phyloP scores from a whole-genome alignment of 2,888 invertebrate genomes.

The Nemoura dubitans region DNA sequence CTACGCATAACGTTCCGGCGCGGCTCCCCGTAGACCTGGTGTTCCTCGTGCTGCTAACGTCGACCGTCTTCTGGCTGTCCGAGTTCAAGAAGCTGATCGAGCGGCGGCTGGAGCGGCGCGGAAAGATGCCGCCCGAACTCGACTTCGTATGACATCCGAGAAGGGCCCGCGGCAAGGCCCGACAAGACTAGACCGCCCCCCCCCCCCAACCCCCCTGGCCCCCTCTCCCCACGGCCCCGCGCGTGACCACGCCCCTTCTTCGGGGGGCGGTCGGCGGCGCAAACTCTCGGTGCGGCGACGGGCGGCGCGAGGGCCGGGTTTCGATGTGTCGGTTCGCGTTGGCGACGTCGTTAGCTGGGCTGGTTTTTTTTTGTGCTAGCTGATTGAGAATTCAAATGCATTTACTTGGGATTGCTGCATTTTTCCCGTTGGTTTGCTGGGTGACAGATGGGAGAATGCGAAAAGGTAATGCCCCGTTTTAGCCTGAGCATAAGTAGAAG shows the following conservation, averaged over 20 bases:
- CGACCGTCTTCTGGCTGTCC: conserved; percentile 94
- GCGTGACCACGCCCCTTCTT: neutral
- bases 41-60: conserved; percentile 90
- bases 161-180: conserved; percentile 51
- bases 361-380: no score
- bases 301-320: neutral
- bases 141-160: conserved; percentile 78
- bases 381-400: no score
- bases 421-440: no score
- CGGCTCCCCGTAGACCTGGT: conserved; percentile 78
- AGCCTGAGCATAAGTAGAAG: no score
- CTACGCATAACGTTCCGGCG: no score
- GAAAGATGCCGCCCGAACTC: conserved; percentile 61
- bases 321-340: neutral
- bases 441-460: no score
- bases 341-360: neutral
- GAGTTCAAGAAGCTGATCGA: conserved; percentile 91
- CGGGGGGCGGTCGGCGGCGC: neutral
- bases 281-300: neutral
- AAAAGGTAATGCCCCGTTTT: no score
- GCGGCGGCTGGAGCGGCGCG: conserved; percentile 72
- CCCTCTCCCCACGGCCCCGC: neutral
- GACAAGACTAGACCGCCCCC: conserved; percentile 47
- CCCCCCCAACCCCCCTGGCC: neutral
- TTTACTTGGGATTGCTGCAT: no score